Conservation (phyloP, 2,888 invertebrate genomes). For the Synanthedon vespiformis region DNA sequence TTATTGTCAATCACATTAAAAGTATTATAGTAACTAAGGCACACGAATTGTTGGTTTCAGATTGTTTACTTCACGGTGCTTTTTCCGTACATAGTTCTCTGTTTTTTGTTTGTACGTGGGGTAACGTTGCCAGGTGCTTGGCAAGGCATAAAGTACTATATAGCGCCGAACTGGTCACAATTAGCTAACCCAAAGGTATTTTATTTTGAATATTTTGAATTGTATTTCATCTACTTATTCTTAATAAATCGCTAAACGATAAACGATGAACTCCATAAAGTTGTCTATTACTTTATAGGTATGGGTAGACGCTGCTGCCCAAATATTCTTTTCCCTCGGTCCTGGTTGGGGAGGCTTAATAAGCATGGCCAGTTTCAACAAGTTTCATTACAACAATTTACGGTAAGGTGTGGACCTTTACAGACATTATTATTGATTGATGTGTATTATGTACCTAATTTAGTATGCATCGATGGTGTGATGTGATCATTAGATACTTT, state of each 20-base stretch:
- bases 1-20: slow-evolving; percentile 20
- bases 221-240: no score
- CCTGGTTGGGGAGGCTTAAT: slow-evolving; percentile 89
- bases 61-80: slow-evolving; percentile 88
- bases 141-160: slow-evolving; percentile 81
- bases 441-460: background rate
- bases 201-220: no score
- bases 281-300: slow-evolving; percentile 62
- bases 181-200: slow-evolving; percentile 79
- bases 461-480: no score
- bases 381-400: slow-evolving; percentile 79
- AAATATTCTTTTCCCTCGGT: slow-evolving; percentile 91
- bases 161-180: slow-evolving; percentile 83
- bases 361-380: slow-evolving; percentile 87
- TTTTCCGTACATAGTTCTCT: slow-evolving; percentile 83
- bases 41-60: slow-evolving; percentile 30
- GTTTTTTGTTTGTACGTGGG: slow-evolving; percentile 79
- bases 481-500: no score
- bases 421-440: background rate
- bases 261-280: no score
- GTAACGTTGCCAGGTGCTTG: slow-evolving; percentile 84
- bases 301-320: slow-evolving; percentile 94
- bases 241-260: no score
- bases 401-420: slow-evolving; percentile 40
- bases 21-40: slow-evolving; percentile 12